Evolutionary conservation across 2,113 vertebrate genomes (phyloP), one percentile per base, ranked within the genome.

Genomic region (Neolamprologus fasciatus): DNA sequence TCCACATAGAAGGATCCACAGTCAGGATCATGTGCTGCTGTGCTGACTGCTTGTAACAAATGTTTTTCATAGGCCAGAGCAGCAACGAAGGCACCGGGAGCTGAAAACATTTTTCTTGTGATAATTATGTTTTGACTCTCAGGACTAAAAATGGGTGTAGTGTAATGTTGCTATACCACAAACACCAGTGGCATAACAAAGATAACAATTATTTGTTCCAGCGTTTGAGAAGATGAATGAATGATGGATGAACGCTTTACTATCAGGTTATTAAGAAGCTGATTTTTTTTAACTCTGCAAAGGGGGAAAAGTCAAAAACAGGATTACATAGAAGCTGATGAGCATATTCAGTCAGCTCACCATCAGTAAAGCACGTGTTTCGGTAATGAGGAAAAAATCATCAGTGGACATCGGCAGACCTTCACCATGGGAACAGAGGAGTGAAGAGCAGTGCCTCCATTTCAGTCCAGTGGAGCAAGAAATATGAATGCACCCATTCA

Each of bases 51-150:
- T 31, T 50, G 3, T 50, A 31, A 50, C 73, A n/a, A 19, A 50
- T 78, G 16, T 17, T 31, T 50, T 12, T 31, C 42, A 76, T 28
- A 50, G 26, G 71, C 42, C 40, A 31, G 71, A n/a, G 0, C 26
- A 78, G 28, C 71, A 78, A 50, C 26, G 1, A n/a, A 66, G 4
- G 9, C 23, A 78, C 17, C 10, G 2, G 33, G 10, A 66, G 16
- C 26, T 0, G 1, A 50, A 50, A 78, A 50, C 42, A 8, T 31
- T 31, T 50, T 50, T 78, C 45, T 50, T 31, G 0, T n/a, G 45
- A 50, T 28, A 78, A 31, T 78, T 78, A 50, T 50, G 45, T 31
- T 78, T 78, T 50, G 10, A n/a, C 42, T 78, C 45, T n/a, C 2
- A 12, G 73, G 45, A 78, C 6, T 78, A 11, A 78, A 78, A 78